Evolutionary conservation across 1,140 invertebrate genomes (phyloP), one percentile per base, ranked within the genome.

Genomic region (Drosophila ambigua): DNA sequence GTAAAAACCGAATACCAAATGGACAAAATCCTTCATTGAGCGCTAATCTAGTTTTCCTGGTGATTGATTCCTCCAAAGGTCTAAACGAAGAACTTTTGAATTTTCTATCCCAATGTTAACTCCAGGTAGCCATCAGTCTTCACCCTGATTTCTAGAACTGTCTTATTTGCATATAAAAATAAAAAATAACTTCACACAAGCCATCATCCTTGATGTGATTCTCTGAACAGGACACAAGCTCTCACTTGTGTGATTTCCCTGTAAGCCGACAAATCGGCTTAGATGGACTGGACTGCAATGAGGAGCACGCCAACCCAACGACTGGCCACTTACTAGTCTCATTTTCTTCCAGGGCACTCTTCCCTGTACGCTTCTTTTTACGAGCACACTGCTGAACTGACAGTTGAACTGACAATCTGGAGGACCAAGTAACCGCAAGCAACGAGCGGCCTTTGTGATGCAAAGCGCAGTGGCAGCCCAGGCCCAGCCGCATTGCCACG

Each of bases 351-450:
- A 16, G 35, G 16, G 45, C 15, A 20, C 39, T 60, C 28, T 35
- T 39, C 4, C 43, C 7, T 11, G 26, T 28, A 28, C 11, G 11
- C 5, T 39, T 39, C 13, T 24, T 50, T 53, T 31, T 50, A 49
- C 68, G 11, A 39, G 35, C 48, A 64, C 69, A 61, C 49, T 74
- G 67, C 74, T 82, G 82, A 82, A 83, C 82, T 74, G 82, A 87
- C 82, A 85, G 85, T 85, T 82, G 83, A 82, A 85, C 78, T 85
- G 82, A 75, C 82, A 85, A 82, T 81, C 85, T 87, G 81, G 74
- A 85, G 73, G 78, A 84, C 68, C 65, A 75, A 71, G 69, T 50
- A 71, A 71, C 75, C 79, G 69, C 69, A 81, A 66, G 58, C 48
- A 67, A 55, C 35, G 35, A 39, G 35, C 35, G 35, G 43, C 54